Evolutionary conservation across 2,888 invertebrate species (phyloP).

Genomic region (Leptinotarsa rubiginosa): DNA sequence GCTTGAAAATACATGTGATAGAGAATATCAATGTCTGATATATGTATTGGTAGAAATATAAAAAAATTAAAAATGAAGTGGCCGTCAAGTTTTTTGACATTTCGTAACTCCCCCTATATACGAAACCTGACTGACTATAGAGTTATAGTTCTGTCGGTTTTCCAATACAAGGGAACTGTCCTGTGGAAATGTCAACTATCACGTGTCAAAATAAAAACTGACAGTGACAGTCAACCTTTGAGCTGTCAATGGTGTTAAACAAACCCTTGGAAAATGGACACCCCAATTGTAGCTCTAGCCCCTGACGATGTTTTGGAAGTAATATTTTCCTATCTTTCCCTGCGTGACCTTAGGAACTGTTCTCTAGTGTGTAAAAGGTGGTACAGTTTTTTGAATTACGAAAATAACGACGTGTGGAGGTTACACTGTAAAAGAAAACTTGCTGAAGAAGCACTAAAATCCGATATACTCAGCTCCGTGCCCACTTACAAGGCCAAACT

Average conservation of each 20-base stretch:
- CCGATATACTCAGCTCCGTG: slow-evolving; percentile 89
- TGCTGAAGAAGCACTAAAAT: slow-evolving; percentile 88
- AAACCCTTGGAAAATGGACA: slow-evolving; percentile 65
- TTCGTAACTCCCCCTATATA: no score
- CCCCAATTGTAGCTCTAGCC: slow-evolving; percentile 73
- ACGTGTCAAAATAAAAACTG: background rate
- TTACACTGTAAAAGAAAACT: slow-evolving; percentile 87
- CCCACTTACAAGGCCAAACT: slow-evolving; percentile 94
- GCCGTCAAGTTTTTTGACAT: no score
- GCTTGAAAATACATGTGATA: no score
- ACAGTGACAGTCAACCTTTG: background rate
- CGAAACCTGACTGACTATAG: no score
- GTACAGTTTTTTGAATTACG: slow-evolving; percentile 90
- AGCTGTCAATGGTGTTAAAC: slow-evolving; percentile 17
- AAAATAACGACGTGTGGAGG: slow-evolving; percentile 96
- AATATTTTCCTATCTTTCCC: slow-evolving; percentile 90
- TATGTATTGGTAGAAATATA: no score
- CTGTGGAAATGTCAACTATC: background rate
- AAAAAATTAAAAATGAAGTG: no score
- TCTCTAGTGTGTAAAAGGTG: slow-evolving; percentile 93
- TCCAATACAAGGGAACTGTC: no score
- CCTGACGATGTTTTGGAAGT: slow-evolving; percentile 87
- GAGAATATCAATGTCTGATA: no score
- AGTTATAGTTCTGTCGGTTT: no score
- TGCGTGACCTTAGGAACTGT: slow-evolving; percentile 89